Evolutionary conservation across 2,113 vertebrate genomes (phyloP), one percentile per base, ranked within the genome.

Genomic region (Nasalis larvatus): DNA sequence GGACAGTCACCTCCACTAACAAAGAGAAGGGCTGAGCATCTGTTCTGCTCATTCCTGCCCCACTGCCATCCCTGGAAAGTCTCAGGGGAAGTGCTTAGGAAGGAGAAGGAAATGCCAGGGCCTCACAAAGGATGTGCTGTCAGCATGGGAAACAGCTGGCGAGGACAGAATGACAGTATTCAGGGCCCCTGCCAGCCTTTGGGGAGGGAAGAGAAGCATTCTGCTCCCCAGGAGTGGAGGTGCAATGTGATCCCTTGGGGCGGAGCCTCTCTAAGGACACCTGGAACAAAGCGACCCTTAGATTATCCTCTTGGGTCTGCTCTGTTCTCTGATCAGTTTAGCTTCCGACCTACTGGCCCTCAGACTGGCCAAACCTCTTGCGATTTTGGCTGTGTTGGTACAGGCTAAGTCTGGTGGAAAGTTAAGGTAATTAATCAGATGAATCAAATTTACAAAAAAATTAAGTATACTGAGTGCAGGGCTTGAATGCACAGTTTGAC

Each of bases 141-240:
- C 89, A 68, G 40, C 84, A 82, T 96, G 78, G 93, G 82, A 69
- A 96, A 93, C 94, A 97, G 92, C 97, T 96, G 86, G 77, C 74
- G 52, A 49, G 83, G 80, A 85, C 90, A 89, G 45, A 69, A 80
- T 87, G 95, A 95, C 81, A 88, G 73, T n/a, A 12, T 90, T 87
- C 2, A 0, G 7, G 63, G 84, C 81, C 86, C 85, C 85, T 94
- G 86, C 56, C 95, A 97, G 94, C 40, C 95, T 86, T 9, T 2
- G n/a, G 80, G 85, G 66, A 71, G n/a, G 42, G 58, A 52, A 78
- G 37, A 94, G 87, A 80, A 73, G 92, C 83, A 12, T 77, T 88
- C 71, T 89, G 56, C 52, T 89, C 68, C 80, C 74, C 69, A 37
- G 93, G 66, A 92, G 45, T 54, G 42, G 49, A 84, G 25, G 66